Base-by-base conservation (phyloP, 2,888 invertebrate genomes). In the Seira ritae region DNA sequence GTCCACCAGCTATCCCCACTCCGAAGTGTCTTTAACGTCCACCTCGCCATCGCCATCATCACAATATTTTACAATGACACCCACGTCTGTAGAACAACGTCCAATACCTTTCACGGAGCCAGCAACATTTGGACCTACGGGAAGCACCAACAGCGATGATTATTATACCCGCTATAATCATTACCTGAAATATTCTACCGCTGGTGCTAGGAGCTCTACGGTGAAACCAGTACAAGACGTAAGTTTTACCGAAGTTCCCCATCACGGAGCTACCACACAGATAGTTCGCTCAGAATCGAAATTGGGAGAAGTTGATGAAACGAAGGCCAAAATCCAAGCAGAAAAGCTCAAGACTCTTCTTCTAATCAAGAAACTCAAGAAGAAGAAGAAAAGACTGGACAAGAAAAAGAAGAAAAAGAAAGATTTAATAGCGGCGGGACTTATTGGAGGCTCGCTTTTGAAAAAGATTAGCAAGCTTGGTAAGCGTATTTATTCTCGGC, bases 361-460 rank as follows among this genome's bases (percentile, higher is more conserved):
- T n/a, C 73, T 75, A 0, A n/a, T 82, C 20, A 84, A 84, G 76
- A 79, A 72, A 15, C 15, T 82, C 0, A 70, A 80, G 72, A 84
- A 84, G 55, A 84, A 73, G 72, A 71, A 79, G 37, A 84, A 73
- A 42, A 79, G 82, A 42, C n/a, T 68, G 6, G 46, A 79, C 20
- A 71, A 70, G 70, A 74, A 68, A 37, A 73, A 74, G 17, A 17
- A 72, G 20, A 78, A 70, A 15, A 73, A 68, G 31, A 65, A 80
- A 22, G 22, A 72, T n/a, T 66, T 24, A 55, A 6, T 71, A 8
- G 55, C 46, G 20, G 55, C 24, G 17, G 69, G 71, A 8, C 46
- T 73, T 4, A 15, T 79, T 15, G 67, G 69, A 20, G 50, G 65
- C 0, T 15, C 42, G 4, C 70, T 79, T 3, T 24, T 76, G 0